Evolutionary conservation across 2,797 vertebrate species (phyloP).

Genomic region (Phoeniculus purpureus): DNA sequence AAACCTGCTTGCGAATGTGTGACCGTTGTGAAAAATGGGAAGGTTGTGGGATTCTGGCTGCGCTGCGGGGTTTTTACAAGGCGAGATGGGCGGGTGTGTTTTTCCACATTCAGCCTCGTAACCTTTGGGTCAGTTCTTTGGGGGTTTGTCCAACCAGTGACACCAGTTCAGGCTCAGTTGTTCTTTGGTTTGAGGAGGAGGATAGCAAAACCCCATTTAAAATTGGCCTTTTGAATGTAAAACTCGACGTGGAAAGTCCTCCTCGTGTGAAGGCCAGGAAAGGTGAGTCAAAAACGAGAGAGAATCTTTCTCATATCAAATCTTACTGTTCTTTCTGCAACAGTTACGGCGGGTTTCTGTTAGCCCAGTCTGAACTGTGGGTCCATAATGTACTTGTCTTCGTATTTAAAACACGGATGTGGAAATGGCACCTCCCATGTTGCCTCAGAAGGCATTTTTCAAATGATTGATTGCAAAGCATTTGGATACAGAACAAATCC

Average conservation of each 20-base stretch:
- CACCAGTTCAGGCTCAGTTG: neutral
- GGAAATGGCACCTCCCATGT: neutral
- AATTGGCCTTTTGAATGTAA: neutral
- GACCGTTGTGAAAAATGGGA: neutral
- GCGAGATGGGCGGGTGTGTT: neutral
- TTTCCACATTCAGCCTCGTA: neutral
- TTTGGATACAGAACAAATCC: accelerated
- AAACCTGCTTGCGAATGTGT: neutral
- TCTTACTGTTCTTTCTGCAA: too few species aligned
- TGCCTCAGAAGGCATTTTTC: neutral
- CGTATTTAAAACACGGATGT: too few species aligned
- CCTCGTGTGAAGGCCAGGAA: neutral
- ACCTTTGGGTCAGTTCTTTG: neutral
- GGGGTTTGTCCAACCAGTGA: neutral
- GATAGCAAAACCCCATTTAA: neutral
- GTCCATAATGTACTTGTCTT: too few species aligned
- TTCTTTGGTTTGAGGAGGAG: neutral
- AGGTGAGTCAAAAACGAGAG: neutral
- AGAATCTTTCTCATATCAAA: neutral
- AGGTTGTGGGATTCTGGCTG: neutral
- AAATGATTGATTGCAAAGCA: neutral
- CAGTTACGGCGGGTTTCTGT: neutral
- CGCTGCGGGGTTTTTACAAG: neutral
- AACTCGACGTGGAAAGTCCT: neutral
- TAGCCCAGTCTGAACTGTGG: too few species aligned